Evolutionary conservation across 2,888 invertebrate species (phyloP), one percentile per base, ranked within the genome.

Genomic region (Ephialtes manifestator): DNA sequence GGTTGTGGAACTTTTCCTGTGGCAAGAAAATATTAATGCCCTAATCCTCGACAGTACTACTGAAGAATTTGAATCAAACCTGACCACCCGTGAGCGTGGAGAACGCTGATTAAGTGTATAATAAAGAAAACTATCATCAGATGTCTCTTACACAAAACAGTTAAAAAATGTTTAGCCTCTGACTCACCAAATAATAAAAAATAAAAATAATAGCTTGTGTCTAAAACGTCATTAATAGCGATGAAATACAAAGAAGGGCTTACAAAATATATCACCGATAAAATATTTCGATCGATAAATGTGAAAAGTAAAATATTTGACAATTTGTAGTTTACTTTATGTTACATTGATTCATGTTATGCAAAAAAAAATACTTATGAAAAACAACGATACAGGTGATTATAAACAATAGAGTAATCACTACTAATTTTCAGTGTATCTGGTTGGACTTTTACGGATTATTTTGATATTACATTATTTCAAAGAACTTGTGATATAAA

Each of bases 81-180:
- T 84, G 91, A 86, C 91, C 91, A 91, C 92, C 91, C 89, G 89
- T 87, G 89, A 89, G 89, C 90, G 90, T 91, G 81, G 87, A 90
- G 76, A 92, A 92, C 83, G 60, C 65, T 70, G 78, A 86, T 90
- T 89, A 89, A 90, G 85, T 48, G 63, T 46, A 63, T 20, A 55
- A 63, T 46, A 55, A n/a, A 24, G 18, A 68, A 15, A 35, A 24
- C 46, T 18, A 13, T 65, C 7, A 1, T n/a, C 31, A 48, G 43
- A 55, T 8, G 55, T 43, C 28, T 76, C 39, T 31, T 20, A 72
- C 55, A 55, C 11, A 48, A 13, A n/a, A 18, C 24, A 58, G 53
- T 53, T 2, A n/a, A n/a, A 18, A 0, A 18, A 53, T 20, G 4
- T 20, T 15, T 46, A 46, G 15, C 4, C 46, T 15, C 15, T 46